phyloP scores from a whole-genome alignment of 2,888 invertebrate genomes.

The Gnatocerus cornutus region DNA sequence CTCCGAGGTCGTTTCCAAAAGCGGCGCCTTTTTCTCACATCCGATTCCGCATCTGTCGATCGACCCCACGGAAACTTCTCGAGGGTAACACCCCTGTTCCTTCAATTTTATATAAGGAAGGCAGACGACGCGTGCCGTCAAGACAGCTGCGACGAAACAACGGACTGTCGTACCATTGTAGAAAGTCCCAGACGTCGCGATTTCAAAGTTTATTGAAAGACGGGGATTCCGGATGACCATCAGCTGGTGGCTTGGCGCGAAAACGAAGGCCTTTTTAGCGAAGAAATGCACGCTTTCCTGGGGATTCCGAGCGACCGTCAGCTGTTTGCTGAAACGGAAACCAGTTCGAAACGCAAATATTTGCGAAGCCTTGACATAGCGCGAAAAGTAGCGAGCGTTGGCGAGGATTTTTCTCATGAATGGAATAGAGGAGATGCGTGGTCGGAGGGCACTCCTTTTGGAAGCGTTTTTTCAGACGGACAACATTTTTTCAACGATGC shows the following conservation, averaged over 20 bases:
- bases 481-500: constrained; percentile 23
- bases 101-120: constrained; percentile 53
- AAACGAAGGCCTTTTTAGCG: constrained; percentile 3
- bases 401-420: constrained; percentile 29
- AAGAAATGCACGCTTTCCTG: constrained; percentile 15
- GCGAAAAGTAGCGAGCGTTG: constrained; percentile 30
- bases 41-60: constrained; percentile 37
- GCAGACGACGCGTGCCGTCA: constrained; percentile 58
- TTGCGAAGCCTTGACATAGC: constrained; percentile 28
- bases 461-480: constrained; percentile 7
- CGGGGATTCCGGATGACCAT: constrained; percentile 15
- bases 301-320: constrained; percentile 51
- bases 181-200: constrained; percentile 55
- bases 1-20: background rate
- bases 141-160: constrained; percentile 55
- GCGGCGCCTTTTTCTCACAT: constrained; percentile 14
- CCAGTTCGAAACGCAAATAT: constrained; percentile 35
- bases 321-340: constrained; percentile 33
- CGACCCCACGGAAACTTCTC: constrained; percentile 30
- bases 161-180: constrained; percentile 52
- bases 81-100: constrained; percentile 58
- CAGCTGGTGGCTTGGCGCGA: constrained; percentile 14
- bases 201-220: constrained; percentile 33
- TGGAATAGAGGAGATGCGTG: constrained; percentile 25
- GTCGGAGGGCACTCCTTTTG: constrained; percentile 31